Conservation (phyloP, 1,140 invertebrate genomes). For the Caenorhabditis tropicalis region DNA sequence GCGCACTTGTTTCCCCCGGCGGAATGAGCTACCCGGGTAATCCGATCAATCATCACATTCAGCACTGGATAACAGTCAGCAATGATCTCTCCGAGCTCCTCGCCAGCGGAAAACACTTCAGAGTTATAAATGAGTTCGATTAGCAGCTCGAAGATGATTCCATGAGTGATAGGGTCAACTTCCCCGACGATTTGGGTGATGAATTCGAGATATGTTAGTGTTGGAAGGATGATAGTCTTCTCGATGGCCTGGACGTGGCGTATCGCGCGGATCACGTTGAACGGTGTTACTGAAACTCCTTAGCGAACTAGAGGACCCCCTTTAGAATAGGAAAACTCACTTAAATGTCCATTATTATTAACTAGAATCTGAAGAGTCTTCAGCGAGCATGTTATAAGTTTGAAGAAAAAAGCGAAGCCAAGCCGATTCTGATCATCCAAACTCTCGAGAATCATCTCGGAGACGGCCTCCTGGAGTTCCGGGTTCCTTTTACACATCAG, state of each 20-base stretch:
- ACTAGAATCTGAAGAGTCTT: slow-evolving; percentile 44
- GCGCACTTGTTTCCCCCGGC: neutral
- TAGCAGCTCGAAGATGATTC: slow-evolving; percentile 22
- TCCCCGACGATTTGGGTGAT: slow-evolving; percentile 36
- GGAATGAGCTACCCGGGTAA: neutral
- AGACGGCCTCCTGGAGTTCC: slow-evolving; percentile 16
- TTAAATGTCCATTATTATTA: slow-evolving; percentile 8
- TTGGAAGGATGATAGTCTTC: slow-evolving; percentile 18
- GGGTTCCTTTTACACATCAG: slow-evolving; percentile 39
- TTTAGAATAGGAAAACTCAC: neutral
- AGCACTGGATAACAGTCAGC: neutral
- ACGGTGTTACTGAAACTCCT: slow-evolving; percentile 46
- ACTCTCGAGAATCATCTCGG: slow-evolving; percentile 13
- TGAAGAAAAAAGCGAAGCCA: slow-evolving; percentile 47
- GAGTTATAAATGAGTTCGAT: neutral
- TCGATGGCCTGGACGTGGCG: slow-evolving; percentile 33
- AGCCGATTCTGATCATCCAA: no score
- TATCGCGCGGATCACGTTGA: slow-evolving; percentile 42
- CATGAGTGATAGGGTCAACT: slow-evolving; percentile 1
- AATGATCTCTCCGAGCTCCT: neutral
- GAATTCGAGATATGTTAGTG: slow-evolving; percentile 14
- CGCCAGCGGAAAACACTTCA: neutral
- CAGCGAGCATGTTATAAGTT: slow-evolving; percentile 39
- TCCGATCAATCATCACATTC: neutral
- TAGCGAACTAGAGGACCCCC: neutral